Evolutionary conservation across 2,113 vertebrate species (phyloP).

Genomic region (Oreochromis niloticus): DNA sequence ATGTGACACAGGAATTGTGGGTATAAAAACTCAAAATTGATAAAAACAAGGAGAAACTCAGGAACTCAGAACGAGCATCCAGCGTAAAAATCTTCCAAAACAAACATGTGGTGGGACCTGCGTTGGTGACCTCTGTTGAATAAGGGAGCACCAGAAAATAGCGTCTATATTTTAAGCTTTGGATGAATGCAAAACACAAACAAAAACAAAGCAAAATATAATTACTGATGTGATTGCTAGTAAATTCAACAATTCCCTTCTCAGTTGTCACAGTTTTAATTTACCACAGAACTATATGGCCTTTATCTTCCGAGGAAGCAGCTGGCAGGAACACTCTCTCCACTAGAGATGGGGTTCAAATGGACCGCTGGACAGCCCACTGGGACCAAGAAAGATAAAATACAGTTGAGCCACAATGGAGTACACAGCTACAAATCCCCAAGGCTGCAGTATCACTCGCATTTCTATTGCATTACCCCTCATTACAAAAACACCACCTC

Average conservation of each 20-base stretch:
- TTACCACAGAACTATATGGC: neutral
- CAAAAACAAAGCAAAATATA: neutral
- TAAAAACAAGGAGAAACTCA: neutral
- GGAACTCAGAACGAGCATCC: neutral
- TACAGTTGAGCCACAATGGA: conserved; percentile 59
- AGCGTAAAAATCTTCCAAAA: neutral
- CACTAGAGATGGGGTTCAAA: conserved; percentile 36
- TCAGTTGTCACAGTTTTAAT: conserved; percentile 13
- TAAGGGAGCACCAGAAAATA: neutral
- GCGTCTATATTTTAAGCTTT: neutral
- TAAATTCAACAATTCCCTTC: neutral
- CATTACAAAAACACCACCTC: conserved; percentile 58
- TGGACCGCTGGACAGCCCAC: conserved; percentile 59
- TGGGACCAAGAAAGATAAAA: conserved; percentile 60
- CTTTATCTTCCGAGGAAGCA: conserved; percentile 10
- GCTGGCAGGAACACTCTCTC: conserved; percentile 31
- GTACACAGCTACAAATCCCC: conserved; percentile 57
- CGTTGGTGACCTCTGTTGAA: neutral
- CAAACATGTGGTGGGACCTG: neutral
- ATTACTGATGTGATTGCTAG: neutral
- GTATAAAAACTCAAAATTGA: neutral
- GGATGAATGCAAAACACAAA: neutral
- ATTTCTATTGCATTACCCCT: conserved; percentile 49
- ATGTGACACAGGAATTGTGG: neutral
- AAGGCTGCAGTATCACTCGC: conserved; percentile 54